phyloP scores from a whole-genome alignment of 2,113 vertebrate species.

The Jaculus jaculus region DNA sequence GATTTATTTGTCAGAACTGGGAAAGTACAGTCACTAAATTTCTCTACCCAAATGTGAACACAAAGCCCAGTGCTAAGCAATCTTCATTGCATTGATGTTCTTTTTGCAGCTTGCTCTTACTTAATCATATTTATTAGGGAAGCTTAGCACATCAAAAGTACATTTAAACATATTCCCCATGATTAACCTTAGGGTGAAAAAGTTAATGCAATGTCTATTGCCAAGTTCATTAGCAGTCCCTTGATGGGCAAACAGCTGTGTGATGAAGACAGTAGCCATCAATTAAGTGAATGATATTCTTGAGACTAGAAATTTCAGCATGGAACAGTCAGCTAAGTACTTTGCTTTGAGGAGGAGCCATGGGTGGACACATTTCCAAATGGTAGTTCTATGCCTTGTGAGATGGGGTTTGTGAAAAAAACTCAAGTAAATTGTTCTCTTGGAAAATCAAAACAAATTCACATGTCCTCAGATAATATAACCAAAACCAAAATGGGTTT shows the following conservation, averaged over 20 bases:
- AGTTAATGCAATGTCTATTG: slow-evolving; percentile 61
- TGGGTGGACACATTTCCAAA: background rate
- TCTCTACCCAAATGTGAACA: slow-evolving; percentile 32
- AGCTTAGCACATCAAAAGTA: slow-evolving; percentile 63
- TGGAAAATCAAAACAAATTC: slow-evolving; percentile 39
- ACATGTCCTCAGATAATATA: background rate
- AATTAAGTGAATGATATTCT: slow-evolving; percentile 57
- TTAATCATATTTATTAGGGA: slow-evolving; percentile 77
- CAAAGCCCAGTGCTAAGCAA: slow-evolving; percentile 9
- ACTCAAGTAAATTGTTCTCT: background rate
- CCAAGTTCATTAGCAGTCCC: slow-evolving; percentile 65
- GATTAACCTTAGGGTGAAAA: slow-evolving; percentile 72
- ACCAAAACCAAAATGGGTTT: slow-evolving; percentile 20
- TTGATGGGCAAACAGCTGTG: slow-evolving; percentile 64
- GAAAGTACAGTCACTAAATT: slow-evolving; percentile 27
- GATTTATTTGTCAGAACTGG: slow-evolving; percentile 9
- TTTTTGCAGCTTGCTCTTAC: slow-evolving; percentile 65
- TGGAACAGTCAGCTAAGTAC: background rate
- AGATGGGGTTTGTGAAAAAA: background rate
- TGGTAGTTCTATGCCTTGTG: background rate
- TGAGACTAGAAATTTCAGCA: slow-evolving; percentile 23
- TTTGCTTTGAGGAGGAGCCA: background rate
- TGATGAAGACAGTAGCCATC: slow-evolving; percentile 63
- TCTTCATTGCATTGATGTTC: slow-evolving; percentile 59
- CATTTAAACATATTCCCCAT: slow-evolving; percentile 69